A percentile compares a stretch with the other conserved stretches of the same genome.
phyloP scores from a whole-genome alignment of 2,797 vertebrate species.

The Hippocampus kuda region DNA sequence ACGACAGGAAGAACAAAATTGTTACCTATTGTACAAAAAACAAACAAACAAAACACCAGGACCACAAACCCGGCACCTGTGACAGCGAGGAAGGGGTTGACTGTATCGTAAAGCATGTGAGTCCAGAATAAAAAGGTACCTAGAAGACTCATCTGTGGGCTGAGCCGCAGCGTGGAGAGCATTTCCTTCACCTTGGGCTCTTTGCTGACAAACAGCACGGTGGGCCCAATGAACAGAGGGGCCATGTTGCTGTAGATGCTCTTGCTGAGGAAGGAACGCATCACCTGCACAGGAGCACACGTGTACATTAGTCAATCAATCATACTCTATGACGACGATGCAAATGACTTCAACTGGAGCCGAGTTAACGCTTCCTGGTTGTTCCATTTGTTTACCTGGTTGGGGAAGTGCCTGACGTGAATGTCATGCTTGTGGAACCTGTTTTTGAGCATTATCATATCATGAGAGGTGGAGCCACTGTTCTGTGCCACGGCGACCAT shows the following conservation, averaged over 20 bases:
- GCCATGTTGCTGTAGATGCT: constrained; percentile 71
- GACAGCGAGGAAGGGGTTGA: background rate
- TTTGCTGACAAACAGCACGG: constrained; percentile 74
- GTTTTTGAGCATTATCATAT: constrained; percentile 66
- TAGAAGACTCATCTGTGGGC: constrained; percentile 75
- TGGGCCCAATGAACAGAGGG: constrained; percentile 78
- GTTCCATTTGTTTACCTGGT: constrained; percentile 64
- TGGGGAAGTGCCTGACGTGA: constrained; percentile 72
- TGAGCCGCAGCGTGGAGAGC: constrained; percentile 64
- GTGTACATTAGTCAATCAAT: too few relatives aligned
- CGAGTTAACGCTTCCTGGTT: background rate
- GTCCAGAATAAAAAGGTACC: constrained; percentile 57
- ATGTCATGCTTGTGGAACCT: constrained; percentile 72
- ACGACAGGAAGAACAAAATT: too few relatives aligned
- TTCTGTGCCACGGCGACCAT: constrained; percentile 85
- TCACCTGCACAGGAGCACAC: constrained; percentile 57
- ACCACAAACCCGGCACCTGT: too few relatives aligned
- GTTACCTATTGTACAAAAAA: too few relatives aligned
- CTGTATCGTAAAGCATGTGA: background rate
- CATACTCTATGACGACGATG: too few relatives aligned
- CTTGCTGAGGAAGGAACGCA: constrained; percentile 63
- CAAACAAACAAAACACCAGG: too few relatives aligned
- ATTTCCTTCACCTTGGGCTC: constrained; percentile 80
- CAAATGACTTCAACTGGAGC: background rate
- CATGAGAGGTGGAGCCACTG: constrained; percentile 62